Evolutionary conservation across 2,888 invertebrate species (phyloP).

Genomic region (Ceriagrion tenellum): DNA sequence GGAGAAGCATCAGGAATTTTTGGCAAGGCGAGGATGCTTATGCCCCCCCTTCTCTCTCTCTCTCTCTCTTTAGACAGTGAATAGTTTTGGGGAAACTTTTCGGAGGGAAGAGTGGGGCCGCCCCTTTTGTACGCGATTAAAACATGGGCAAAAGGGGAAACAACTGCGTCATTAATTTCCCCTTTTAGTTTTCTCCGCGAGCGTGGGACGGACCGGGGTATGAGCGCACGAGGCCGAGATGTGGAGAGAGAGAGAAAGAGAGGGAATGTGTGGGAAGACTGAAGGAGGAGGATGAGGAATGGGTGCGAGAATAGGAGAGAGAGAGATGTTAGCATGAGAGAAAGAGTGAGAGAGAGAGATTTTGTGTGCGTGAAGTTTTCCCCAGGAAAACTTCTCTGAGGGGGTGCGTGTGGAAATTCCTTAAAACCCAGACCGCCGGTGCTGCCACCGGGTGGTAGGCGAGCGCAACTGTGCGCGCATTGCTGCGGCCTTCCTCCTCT

Average conservation of each 20-base stretch:
- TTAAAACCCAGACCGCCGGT: slow-evolving; percentile 38
- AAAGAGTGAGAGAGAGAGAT: slow-evolving; percentile 18
- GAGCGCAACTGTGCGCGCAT: background rate
- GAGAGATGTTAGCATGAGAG: slow-evolving; percentile 21
- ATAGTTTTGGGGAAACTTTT: slow-evolving; percentile 41
- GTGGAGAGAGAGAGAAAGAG: background rate
- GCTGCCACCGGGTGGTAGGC: slow-evolving; percentile 23
- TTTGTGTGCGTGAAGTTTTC: background rate
- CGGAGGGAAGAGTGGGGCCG: background rate
- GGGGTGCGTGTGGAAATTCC: slow-evolving; percentile 41
- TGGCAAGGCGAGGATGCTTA: background rate
- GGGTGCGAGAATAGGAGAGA: background rate
- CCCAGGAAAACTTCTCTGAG: background rate
- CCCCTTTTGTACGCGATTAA: slow-evolving; percentile 45
- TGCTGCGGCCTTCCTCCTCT: background rate
- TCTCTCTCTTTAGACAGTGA: background rate
- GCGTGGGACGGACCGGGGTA: no score
- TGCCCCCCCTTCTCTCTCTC: no score
- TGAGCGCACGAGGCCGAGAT: background rate
- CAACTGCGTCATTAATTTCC: slow-evolving; percentile 61
- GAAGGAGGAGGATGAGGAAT: background rate
- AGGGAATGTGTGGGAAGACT: background rate
- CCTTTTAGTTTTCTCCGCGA: slow-evolving; percentile 40
- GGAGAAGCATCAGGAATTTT: background rate
- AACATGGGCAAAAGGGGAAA: slow-evolving; percentile 40